Percentiles rank a stretch among this genome's conserved stretches.
phyloP scores from a whole-genome alignment of 2,797 vertebrate genomes.

The Phoxinus dragarum region DNA sequence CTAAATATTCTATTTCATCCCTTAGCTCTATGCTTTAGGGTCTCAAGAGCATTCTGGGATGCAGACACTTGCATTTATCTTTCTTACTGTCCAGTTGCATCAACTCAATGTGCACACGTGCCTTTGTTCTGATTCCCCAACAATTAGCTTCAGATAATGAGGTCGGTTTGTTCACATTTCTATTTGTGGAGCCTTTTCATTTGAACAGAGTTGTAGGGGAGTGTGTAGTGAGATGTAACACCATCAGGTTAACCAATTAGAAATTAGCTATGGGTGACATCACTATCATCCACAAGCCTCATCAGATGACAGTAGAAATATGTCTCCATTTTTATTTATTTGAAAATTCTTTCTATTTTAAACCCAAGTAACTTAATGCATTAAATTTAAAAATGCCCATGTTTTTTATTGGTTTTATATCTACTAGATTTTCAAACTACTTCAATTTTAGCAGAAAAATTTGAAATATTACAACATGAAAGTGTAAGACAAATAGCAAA shows the following conservation, averaged over 20 bases:
- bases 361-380: background rate
- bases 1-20: conserved; percentile 23
- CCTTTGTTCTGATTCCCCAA: conserved; percentile 17
- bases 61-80: conserved; percentile 29
- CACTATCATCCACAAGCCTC: background rate
- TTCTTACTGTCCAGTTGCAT: conserved; percentile 23
- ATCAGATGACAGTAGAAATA: background rate
- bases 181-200: conserved; percentile 1
- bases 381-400: background rate
- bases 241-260: conserved; percentile 26
- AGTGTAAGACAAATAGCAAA: background rate
- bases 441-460: background rate
- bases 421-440: background rate
- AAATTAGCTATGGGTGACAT: background rate
- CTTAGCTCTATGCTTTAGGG: conserved; percentile 4
- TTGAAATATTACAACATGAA: background rate
- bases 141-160: conserved; percentile 34
- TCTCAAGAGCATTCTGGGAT: conserved; percentile 40
- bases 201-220: background rate
- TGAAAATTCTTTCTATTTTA: background rate
- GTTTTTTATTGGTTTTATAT: background rate
- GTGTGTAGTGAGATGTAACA: background rate
- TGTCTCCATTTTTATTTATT: background rate
- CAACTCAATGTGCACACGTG: conserved; percentile 4
- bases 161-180: conserved; percentile 18